Evolutionary conservation across 1,140 invertebrate species (phyloP), one percentile per base, ranked within the genome.

Genomic region (Euura saliciscinereae): DNA sequence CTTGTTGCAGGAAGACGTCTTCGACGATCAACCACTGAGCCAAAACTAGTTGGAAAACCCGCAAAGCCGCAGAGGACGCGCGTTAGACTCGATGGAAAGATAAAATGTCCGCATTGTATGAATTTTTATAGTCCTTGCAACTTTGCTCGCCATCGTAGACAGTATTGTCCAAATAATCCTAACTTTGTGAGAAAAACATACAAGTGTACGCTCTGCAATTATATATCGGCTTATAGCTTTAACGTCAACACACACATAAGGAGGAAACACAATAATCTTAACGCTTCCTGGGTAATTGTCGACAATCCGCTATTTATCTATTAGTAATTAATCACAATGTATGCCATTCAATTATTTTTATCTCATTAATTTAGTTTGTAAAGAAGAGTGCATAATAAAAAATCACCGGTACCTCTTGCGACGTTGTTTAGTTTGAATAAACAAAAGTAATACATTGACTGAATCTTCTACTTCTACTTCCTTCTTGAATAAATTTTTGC

Each of bases 61-160:
- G 46, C n/a, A 28, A 28, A 28, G 46, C 46, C 46, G 11, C 46
- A 51, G 46, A 51, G 46, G 46, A 51, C 46, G 7, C 46, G 46
- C n/a, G 46, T 51, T 8, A 51, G 46, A 51, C 46, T 51, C 46
- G 46, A 51, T n/a, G 46, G 46, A 51, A 51, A 51, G 46, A 51
- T 51, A 51, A 7, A n/a, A 51, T 51, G 46, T 51, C n/a, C n/a
- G 7, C n/a, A 8, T 51, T 51, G 46, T n/a, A 51, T 7, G 7
- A 51, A 51, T 8, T 51, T 51, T 51, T 51, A 51, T n/a, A 51
- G 46, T 51, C 46, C 46, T 51, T 51, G 46, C n/a, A 51, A 51
- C n/a, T 51, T 51, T 7, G 11, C 46, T n/a, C 7, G 46, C 7
- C 46, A 51, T n/a, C n/a, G 11, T n/a, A 51, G 46, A 51, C 46